These are phyloP conservation scores for Rallus crepitans DNA, from an alignment of 2,797 vertebrate species.

Conservation along the genomic window DNA sequence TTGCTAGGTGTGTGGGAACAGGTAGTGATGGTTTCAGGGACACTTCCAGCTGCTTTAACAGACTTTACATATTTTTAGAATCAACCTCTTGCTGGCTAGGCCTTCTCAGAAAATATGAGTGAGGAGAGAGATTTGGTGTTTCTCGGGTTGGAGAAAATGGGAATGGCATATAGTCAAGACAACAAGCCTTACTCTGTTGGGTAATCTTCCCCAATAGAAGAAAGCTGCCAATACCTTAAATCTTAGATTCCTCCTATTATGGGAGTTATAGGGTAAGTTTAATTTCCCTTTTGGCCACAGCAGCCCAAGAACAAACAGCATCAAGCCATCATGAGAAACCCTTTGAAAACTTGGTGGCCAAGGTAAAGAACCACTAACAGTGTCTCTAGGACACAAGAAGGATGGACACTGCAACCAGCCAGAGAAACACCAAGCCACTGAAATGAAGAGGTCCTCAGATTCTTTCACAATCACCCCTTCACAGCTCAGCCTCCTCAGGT, in stretches of 20 bases:
- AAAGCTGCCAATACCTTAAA: neutral
- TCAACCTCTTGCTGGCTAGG: neutral
- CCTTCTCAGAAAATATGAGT: neutral
- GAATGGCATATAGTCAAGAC: neutral
- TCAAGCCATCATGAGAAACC: neutral
- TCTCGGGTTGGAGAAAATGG: neutral
- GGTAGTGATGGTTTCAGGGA: neutral
- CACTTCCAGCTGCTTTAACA: neutral
- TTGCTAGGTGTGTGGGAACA: neutral
- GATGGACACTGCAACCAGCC: neutral
- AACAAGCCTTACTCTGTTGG: neutral
- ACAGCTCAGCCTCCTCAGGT: neutral
- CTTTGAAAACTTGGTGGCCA: neutral
- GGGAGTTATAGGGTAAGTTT: fast-evolving
- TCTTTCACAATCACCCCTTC: neutral
- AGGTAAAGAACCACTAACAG: neutral
- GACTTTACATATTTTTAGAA: neutral
- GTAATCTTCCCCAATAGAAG: neutral
- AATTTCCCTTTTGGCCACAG: neutral
- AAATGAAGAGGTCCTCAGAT: neutral
- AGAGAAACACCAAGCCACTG: neutral
- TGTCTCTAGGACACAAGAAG: neutral
- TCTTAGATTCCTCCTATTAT: neutral
- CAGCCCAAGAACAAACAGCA: neutral
- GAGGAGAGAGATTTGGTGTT: neutral